phyloP scores from a whole-genome alignment of 2,113 vertebrate genomes.

The Albula glossodonta region DNA sequence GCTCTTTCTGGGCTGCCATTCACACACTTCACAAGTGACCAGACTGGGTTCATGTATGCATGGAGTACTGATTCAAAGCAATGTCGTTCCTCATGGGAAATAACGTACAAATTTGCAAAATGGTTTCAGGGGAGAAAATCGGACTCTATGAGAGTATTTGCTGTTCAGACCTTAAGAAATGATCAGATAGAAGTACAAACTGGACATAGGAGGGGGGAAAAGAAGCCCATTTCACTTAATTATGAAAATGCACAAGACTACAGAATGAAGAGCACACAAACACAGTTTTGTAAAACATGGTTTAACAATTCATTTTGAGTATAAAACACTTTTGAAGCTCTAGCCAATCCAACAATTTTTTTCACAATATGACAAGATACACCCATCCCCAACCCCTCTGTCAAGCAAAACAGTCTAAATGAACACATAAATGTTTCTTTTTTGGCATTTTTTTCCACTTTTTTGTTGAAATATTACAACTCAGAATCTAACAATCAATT shows the following conservation, averaged over 20 bases:
- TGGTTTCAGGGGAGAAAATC: too few species aligned
- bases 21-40: too few species aligned
- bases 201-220: too few species aligned
- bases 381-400: constrained; percentile 21
- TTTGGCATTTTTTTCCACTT: constrained; percentile 49
- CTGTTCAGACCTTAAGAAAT: too few species aligned
- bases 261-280: constrained; percentile 12
- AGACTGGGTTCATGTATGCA: too few species aligned
- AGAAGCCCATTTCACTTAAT: not conserved
- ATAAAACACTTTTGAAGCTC: constrained; percentile 75
- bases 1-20: too few species aligned
- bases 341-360: constrained; percentile 58
- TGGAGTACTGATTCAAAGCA: too few species aligned
- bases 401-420: constrained; percentile 64
- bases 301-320: constrained; percentile 76
- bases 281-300: constrained; percentile 65
- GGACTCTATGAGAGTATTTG: too few species aligned
- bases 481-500: constrained; percentile 37
- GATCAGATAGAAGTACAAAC: too few species aligned
- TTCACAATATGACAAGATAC: constrained; percentile 49
- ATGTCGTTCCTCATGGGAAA: too few species aligned
- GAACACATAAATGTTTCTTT: constrained; percentile 65
- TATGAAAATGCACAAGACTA: not conserved
- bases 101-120: too few species aligned
- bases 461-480: constrained; percentile 50